phyloP scores from a whole-genome alignment of 2,113 vertebrate genomes.

The Callospermophilus lateralis region DNA sequence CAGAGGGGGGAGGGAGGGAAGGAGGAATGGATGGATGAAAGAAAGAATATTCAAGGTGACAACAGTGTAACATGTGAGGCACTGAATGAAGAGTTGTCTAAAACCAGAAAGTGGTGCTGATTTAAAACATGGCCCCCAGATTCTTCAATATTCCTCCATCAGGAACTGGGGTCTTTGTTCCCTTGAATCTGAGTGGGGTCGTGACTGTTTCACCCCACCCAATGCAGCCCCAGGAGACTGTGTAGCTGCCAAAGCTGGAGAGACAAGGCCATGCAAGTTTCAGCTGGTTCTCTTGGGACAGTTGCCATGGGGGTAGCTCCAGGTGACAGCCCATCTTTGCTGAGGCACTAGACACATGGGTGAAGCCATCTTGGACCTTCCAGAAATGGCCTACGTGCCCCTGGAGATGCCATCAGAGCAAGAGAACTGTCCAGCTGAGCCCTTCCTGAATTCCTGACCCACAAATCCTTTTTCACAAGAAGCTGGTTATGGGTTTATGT shows the following conservation, averaged over 20 bases:
- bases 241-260: not conserved
- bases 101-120: not conserved
- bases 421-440: slow-evolving; percentile 27
- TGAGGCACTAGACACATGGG: not conserved
- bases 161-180: not conserved
- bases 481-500: not conserved
- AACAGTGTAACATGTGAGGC: not conserved
- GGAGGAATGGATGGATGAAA: no score
- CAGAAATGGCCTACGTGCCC: not conserved
- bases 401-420: not conserved
- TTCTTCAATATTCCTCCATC: not conserved
- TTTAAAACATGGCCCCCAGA: slow-evolving; percentile 16
- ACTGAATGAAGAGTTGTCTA: not conserved
- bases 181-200: not conserved
- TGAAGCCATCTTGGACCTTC: not conserved
- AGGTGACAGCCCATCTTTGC: not conserved
- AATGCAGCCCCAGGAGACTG: not conserved
- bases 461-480: not conserved
- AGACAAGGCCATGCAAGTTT: not conserved
- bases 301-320: not conserved
- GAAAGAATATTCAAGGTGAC: not conserved
- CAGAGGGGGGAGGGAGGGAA: no score
- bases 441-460: slow-evolving; percentile 3
- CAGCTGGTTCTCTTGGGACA: not conserved
- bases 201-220: not conserved